Evolutionary conservation across 2,888 invertebrate genomes (phyloP), one percentile per base, ranked within the genome.

Genomic region (Nasonia oneida): DNA sequence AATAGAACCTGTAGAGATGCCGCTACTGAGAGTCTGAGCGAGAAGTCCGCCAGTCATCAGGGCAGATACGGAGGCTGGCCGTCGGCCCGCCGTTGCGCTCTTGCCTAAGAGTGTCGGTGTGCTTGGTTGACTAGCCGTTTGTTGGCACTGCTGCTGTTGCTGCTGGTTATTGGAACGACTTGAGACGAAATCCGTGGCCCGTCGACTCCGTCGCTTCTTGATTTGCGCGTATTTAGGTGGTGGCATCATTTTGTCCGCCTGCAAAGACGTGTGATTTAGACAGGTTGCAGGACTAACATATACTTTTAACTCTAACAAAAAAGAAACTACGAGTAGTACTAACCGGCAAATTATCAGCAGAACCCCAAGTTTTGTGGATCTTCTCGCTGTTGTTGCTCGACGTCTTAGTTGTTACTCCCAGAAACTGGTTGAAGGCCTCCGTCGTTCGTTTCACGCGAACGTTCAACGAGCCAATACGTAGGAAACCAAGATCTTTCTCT

Each of bases 361-460:
- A 98, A 42, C 98, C 98, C 98, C 98, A 98, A 42, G 95, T 96
- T 94, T 98, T 98, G 92, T 97, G 97, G 39, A 97, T 94, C 91
- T 96, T 96, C 86, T 97, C 97, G 92, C 95, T 94, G 93, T 94
- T 94, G 92, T 95, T 94, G 92, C 94, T 94, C 2, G 92, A 91
- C 89, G 91, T 18, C 92, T 90, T 90, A 91, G 91, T 89, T 90
- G 93, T 97, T 90, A 97, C 97, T 88, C 97, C 98, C 90, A 98
- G 94, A 93, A 98, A 97, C 93, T 97, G 97, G 94, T 97, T 98
- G 94, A 98, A 97, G 33, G 98, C 98, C 93, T 98, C 98, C 85
- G 98, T 98, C 76, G 98, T 98, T 94, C 97, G 97, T 94, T 98
- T 98, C 90, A 98, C 98, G 92, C 98, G 96, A 76, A 98, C 98